A percentile compares a stretch with the other conserved stretches of the same genome.
These are phyloP conservation scores for Adineta ricciae DNA, from an alignment of 2,888 invertebrate genomes.

Conservation along the genomic window DNA sequence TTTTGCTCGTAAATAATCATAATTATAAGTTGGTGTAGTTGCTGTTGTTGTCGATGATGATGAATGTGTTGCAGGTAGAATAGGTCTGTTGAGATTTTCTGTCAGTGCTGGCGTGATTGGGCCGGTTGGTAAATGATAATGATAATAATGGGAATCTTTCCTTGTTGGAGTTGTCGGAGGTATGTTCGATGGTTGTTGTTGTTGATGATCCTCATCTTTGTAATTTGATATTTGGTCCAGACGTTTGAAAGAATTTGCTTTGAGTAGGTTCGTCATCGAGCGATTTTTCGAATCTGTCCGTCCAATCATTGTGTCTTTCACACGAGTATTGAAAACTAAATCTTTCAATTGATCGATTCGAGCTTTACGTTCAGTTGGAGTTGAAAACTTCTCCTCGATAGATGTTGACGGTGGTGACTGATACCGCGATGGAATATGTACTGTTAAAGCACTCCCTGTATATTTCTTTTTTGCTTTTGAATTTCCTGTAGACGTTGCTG, in stretches of 20 bases:
- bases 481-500: not conserved
- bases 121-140: not conserved
- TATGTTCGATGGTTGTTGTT: not conserved
- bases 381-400: not conserved
- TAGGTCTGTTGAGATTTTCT: not conserved
- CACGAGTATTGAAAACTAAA: not conserved
- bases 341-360: not conserved
- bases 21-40: not conserved
- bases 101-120: not conserved
- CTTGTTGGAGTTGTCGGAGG: not conserved
- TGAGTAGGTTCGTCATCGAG: not conserved
- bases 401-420: not conserved
- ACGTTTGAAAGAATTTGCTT: not conserved
- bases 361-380: not conserved
- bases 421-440: not conserved
- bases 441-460: not conserved
- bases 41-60: not conserved
- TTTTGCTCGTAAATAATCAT: not conserved
- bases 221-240: not conserved
- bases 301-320: not conserved
- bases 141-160: not conserved
- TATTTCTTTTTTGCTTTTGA: not conserved
- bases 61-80: not conserved
- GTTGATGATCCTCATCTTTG: not conserved
- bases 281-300: not conserved